These are phyloP conservation scores for Cataglyphis livida DNA, from an alignment of 2,888 invertebrate species.

Conservation along the genomic window DNA sequence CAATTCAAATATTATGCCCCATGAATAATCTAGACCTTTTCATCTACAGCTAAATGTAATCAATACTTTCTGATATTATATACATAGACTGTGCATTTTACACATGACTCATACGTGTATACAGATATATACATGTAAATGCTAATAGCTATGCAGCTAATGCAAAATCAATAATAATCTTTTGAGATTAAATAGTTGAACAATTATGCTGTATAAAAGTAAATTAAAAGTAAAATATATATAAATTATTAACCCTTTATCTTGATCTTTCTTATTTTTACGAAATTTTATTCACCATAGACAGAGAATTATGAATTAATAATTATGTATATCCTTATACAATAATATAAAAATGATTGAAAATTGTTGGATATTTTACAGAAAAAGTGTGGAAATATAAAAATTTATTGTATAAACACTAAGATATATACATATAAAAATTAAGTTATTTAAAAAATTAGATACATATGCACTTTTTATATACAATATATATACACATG, in stretches of 20 bases:
- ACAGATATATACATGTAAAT: slow-evolving; percentile 18
- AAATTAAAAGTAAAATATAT: slow-evolving; percentile 20
- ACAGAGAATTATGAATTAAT: background rate
- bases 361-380: background rate
- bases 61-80: slow-evolving; percentile 47
- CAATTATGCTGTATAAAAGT: background rate
- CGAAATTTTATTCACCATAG: background rate
- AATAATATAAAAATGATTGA: too few relatives aligned
- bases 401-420: background rate
- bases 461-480: background rate
- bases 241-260: background rate
- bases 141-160: slow-evolving; percentile 47
- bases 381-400: background rate
- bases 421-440: background rate
- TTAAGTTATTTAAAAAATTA: background rate
- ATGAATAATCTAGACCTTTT: slow-evolving; percentile 8
- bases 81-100: slow-evolving; percentile 35
- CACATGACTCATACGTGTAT: slow-evolving; percentile 40
- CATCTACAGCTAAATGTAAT: slow-evolving; percentile 17
- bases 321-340: background rate
- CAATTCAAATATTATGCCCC: background rate
- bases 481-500: too few relatives aligned
- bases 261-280: slow-evolving; percentile 4
- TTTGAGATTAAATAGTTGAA: slow-evolving; percentile 10
- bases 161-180: slow-evolving; percentile 48